Evolutionary conservation across 2,797 vertebrate species (phyloP), one percentile per base, ranked within the genome.

Genomic region (Anomalospiza imberbis): DNA sequence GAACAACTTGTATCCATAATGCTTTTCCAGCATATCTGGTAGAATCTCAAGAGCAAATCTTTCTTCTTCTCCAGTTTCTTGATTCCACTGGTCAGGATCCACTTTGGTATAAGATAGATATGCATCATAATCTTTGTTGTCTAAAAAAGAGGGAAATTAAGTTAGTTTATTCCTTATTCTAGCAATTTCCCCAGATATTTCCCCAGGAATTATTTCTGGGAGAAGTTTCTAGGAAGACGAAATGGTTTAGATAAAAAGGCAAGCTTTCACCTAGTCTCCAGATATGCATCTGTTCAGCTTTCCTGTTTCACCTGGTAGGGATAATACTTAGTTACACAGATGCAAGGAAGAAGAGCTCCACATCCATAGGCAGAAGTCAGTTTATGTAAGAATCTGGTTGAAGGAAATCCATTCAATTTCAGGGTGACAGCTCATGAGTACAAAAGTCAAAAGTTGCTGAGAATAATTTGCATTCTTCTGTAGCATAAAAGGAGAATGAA

Each of bases 81-180:
- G 99, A 96, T 99, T 99, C 99, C 99, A 99, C 94, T 99, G 99
- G 95, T 99, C 99, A 77, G 99, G 99, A 96, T 99, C 99, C 97
- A 99, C 99, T 98, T 99, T 99, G 98, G 99, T 99, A 97, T 99
- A 99, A 90, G 99, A 99, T 63, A 99, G 98, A 96, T 99, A 99
- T 2, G 99, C 99, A 93, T 99, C 99, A 13, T 99, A 99, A 97
- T 99, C 99, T 98, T 98, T 98, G 93, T 98, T 99, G 84, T 98
- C 98, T 98, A 89, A 78, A 34, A 67, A 77, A 91, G 15, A 68
- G 13, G 79, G 31, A 86, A 78, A 88, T 13, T 38, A 67, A 67
- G 20, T 63, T 47, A 65, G 17, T 36, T 89, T 72, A 61, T 65
- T 48, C 22, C n/a, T 45, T 67, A 50, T 57, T 88, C 17, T 65